A percentile compares a stretch with the other conserved stretches of the same genome.
Evolutionary conservation across 1,140 invertebrate species (phyloP).

Genomic region (Polypedilum pembai): DNA sequence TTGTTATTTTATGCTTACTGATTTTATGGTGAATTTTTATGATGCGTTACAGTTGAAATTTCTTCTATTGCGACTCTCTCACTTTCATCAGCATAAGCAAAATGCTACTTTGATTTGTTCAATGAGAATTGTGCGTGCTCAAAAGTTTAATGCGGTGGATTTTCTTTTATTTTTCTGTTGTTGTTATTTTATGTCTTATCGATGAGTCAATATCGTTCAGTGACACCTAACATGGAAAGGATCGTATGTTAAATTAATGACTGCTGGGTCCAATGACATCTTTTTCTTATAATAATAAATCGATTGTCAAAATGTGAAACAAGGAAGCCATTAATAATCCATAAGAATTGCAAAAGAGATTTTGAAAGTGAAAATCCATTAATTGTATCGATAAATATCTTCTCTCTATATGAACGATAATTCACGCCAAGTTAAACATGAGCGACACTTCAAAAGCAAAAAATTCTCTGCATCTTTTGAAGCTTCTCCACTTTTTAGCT

Average conservation of each 20-base stretch:
- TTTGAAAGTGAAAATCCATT: not conserved
- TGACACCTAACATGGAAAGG: not conserved
- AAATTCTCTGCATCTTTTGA: no score
- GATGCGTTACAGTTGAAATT: not conserved
- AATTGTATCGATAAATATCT: not conserved
- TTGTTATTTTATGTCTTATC: not conserved
- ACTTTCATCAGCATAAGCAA: not conserved
- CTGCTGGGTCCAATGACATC: no score
- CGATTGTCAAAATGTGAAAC: not conserved
- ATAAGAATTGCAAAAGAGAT: not conserved
- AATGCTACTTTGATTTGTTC: not conserved
- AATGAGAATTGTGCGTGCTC: constrained; percentile 3
- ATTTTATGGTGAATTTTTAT: not conserved
- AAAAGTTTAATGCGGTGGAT: constrained; percentile 6
- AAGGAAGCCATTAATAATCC: not conserved
- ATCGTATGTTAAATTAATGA: no score
- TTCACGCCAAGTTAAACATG: no score
- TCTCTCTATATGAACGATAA: not conserved
- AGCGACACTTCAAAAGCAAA: no score
- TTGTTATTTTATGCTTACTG: constrained; percentile 18
- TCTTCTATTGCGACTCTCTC: no score
- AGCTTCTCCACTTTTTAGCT: no score
- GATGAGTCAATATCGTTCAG: not conserved
- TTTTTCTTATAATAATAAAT: no score
- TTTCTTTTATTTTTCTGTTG: not conserved